Base-by-base conservation (phyloP, 1,140 invertebrate genomes). In the Drosophila nigromelanica region DNA sequence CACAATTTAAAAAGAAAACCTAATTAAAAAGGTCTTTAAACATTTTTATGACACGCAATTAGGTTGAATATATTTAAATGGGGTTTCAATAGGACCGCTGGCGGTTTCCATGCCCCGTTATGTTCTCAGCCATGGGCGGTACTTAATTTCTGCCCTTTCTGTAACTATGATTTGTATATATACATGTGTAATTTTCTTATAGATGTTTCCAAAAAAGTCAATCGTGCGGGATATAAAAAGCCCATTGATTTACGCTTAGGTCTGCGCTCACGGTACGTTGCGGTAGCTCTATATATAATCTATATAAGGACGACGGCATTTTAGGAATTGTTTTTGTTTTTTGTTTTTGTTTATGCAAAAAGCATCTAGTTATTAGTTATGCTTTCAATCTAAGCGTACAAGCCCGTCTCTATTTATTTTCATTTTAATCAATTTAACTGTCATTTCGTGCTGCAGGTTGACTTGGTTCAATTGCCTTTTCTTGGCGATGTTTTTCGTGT, bases 231-330 rank as follows among this genome's bases (percentile, higher is more conserved):
- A 37, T 33, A 15, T 27, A 24, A 60, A 45, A 35, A n/a, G n/a
- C 45, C 15, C 27, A 27, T 52, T 52, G 15, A 30, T 52, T 27
- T 30, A 4, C 45, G 8, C 11, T 8, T 15, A 50, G n/a, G 37
- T 37, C 4, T 43, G 7, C 56, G 30, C 15, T 3, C n/a, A 61
- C 66, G 66, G 56, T 69, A 61, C 12, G 56, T 69, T 60, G 4
- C 11, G 30, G 11, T 18, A 18, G 18, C 18, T 18, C 18, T 18
- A 45, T 61, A 35, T 70, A 40, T 74, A 78, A 73, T 86, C 78
- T 63, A 80, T 80, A 76, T 83, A 85, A 85, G 83, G 80, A 89
- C 83, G 83, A 89, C 83, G 73, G 85, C 83, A 89, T 89, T 89
- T 76, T 89, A 89, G 79, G 83, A 89, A 89, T 89, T 89, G 58